Evolutionary conservation across 2,797 vertebrate species (phyloP).

Genomic region (Odontamblyopus rebecca): DNA sequence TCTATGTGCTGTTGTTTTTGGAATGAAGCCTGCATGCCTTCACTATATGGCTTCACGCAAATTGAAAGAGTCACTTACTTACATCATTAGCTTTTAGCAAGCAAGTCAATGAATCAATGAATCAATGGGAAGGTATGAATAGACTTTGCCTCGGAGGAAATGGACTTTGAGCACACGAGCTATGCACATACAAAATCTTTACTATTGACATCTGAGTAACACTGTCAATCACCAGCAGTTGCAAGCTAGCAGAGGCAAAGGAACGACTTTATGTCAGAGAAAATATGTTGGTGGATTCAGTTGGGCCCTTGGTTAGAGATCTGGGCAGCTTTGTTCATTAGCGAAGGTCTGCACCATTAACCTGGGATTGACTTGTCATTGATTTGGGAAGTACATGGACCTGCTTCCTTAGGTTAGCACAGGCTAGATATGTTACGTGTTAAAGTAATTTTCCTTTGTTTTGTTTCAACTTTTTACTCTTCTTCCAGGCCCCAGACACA

Average conservation of each 20-base stretch:
- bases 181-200: conserved; percentile 60
- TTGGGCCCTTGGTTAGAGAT: conserved; percentile 56
- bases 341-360: conserved; percentile 68
- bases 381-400: conserved; percentile 62
- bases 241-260: conserved; percentile 30
- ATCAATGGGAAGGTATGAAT: conserved; percentile 78
- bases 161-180: conserved; percentile 49
- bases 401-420: conserved; percentile 50
- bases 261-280: conserved; percentile 75
- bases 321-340: conserved; percentile 63
- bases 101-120: conserved; percentile 81
- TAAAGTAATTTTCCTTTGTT: conserved; percentile 17
- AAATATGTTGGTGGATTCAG: conserved; percentile 72
- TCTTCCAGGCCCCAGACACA: conserved; percentile 62
- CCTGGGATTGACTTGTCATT: conserved; percentile 74
- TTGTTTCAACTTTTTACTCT: conserved; percentile 2
- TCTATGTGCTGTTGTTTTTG: conserved; percentile 61
- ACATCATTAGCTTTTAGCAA: conserved; percentile 81
- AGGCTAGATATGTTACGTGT: conserved; percentile 29
- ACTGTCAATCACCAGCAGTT: conserved; percentile 67
- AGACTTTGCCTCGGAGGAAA: conserved; percentile 69
- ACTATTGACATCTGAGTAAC: conserved; percentile 76
- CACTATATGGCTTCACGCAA: conserved; percentile 50
- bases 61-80: conserved; percentile 77
- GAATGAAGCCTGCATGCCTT: conserved; percentile 59